Conservation (phyloP, 2,888 invertebrate species). For the Diachrysia chrysitis region DNA sequence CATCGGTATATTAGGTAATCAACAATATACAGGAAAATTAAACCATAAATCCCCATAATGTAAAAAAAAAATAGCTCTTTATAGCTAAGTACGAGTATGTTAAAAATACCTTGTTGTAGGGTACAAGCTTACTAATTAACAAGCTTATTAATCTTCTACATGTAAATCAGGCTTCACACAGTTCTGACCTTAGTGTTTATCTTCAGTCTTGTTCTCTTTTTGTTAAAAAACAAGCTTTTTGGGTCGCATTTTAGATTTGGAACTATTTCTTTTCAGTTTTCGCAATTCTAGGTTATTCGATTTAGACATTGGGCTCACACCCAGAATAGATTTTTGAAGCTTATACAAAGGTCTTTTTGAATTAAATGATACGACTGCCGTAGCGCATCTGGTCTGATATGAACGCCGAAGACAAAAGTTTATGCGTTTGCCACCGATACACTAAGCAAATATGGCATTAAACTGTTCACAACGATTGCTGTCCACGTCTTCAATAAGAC, state of each 20-base stretch:
- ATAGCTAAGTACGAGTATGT: no score
- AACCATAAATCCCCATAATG: no score
- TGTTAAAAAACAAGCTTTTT: slow-evolving; percentile 8
- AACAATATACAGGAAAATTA: no score
- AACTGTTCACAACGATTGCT: slow-evolving; percentile 14
- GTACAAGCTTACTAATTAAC: no score
- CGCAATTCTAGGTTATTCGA: slow-evolving; percentile 2
- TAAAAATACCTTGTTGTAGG: no score
- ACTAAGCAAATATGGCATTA: slow-evolving; percentile 12
- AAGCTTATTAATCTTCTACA: slow-evolving; percentile 6
- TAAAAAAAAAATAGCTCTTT: no score
- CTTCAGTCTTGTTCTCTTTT: slow-evolving; percentile 7
- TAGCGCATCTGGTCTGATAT: slow-evolving; percentile 13
- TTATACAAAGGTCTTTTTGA: slow-evolving; percentile 7
- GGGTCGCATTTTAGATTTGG: slow-evolving; percentile 7
- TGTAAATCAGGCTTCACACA: slow-evolving; percentile 5
- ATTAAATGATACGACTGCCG: slow-evolving; percentile 13
- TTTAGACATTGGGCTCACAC: slow-evolving; percentile 7
- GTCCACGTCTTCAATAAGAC: slow-evolving; percentile 13
- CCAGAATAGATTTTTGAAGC: slow-evolving; percentile 5
- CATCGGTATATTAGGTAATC: no score
- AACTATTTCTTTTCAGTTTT: slow-evolving; percentile 5
- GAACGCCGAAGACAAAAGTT: slow-evolving; percentile 14
- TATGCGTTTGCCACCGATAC: slow-evolving; percentile 17
- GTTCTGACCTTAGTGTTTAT: slow-evolving; percentile 6